Evolutionary conservation across 2,888 invertebrate genomes (phyloP).

Genomic region (Drosophila quinaria): DNA sequence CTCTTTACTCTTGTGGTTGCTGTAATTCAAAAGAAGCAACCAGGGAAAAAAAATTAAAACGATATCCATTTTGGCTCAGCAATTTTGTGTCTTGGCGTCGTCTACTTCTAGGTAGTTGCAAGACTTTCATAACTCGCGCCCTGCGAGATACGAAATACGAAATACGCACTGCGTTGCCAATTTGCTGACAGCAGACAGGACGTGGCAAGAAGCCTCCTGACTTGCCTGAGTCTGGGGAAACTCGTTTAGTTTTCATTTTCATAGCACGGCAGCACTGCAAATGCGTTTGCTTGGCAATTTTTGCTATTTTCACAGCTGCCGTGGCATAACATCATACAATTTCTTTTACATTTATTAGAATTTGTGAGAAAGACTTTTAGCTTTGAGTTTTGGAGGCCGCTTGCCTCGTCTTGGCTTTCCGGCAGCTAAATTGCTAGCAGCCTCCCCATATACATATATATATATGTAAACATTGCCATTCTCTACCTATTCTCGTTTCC

Average conservation of each 20-base stretch:
- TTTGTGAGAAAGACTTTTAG: constrained; percentile 63
- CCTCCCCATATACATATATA: constrained; percentile 23
- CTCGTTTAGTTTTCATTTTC: constrained; percentile 80
- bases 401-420: constrained; percentile 43
- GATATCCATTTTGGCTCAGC: constrained; percentile 77
- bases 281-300: constrained; percentile 74
- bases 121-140: constrained; percentile 45
- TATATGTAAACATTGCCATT: constrained; percentile 58
- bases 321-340: constrained; percentile 76
- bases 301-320: constrained; percentile 74
- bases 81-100: constrained; percentile 58
- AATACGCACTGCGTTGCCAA: constrained; percentile 72
- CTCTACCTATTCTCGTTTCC: not conserved
- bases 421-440: constrained; percentile 54
- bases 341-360: constrained; percentile 79
- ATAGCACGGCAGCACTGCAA: constrained; percentile 47
- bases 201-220: constrained; percentile 21
- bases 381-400: constrained; percentile 31
- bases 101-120: constrained; percentile 15
- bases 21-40: constrained; percentile 54
- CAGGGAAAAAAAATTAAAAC: constrained; percentile 66
- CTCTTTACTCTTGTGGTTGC: constrained; percentile 6
- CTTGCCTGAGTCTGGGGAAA: constrained; percentile 43
- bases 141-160: constrained; percentile 41
- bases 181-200: constrained; percentile 71